A percentile compares a stretch with the other conserved stretches of the same genome.
phyloP scores from a whole-genome alignment of 2,888 invertebrate species.

The Leptogaster cylindrica region DNA sequence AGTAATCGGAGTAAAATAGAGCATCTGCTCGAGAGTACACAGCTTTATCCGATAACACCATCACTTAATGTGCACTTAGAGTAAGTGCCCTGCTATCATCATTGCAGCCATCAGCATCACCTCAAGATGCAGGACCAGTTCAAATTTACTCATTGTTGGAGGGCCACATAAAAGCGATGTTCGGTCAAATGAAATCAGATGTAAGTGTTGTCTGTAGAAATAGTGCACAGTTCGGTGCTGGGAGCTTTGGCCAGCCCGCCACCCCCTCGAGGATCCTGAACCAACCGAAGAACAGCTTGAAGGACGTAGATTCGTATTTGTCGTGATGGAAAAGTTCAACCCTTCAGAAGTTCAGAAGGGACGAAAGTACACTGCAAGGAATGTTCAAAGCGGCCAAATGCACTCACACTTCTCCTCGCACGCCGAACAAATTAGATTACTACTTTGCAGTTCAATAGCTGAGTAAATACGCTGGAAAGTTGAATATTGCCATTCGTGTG shows the following conservation, averaged over 20 bases:
- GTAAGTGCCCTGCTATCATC: slow-evolving; percentile 29
- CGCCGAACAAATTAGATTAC: slow-evolving; percentile 45
- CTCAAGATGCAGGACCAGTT: slow-evolving; percentile 43
- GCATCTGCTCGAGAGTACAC: slow-evolving; percentile 10
- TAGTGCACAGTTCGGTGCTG: slow-evolving; percentile 7
- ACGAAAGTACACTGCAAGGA: not conserved
- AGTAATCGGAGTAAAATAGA: not conserved
- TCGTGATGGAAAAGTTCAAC: not conserved
- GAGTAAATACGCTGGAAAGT: slow-evolving; percentile 42
- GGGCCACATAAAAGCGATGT: slow-evolving; percentile 42
- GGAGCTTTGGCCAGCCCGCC: not conserved
- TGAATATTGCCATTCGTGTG: slow-evolving; percentile 45
- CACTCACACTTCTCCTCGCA: slow-evolving; percentile 24
- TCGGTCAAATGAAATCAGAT: slow-evolving; percentile 39
- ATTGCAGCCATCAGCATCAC: slow-evolving; percentile 39
- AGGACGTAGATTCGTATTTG: not conserved
- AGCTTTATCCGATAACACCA: slow-evolving; percentile 30
- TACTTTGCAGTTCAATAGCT: slow-evolving; percentile 45
- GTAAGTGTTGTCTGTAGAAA: slow-evolving; percentile 35
- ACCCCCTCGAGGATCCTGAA: not conserved
- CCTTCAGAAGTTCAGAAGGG: not conserved
- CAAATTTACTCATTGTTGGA: slow-evolving; percentile 41
- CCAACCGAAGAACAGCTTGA: too few species aligned
- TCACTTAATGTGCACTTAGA: slow-evolving; percentile 33
- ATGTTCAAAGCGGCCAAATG: not conserved